Base-by-base conservation (phyloP, 2,113 vertebrate species). In the Chaetura pelagica region DNA sequence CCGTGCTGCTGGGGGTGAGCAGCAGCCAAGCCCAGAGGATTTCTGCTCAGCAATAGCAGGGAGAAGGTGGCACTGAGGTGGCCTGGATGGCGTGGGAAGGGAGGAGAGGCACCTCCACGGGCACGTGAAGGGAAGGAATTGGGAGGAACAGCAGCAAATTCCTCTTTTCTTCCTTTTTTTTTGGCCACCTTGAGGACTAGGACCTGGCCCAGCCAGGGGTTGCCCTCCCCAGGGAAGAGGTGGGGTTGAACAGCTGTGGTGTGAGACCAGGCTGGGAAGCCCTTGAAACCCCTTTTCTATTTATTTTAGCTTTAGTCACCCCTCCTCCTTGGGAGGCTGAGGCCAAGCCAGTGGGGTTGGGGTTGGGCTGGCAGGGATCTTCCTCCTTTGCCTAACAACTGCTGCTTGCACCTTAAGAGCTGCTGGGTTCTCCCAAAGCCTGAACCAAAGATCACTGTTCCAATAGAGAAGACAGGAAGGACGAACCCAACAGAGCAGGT, bases 401-500 rank as follows among this genome's bases (percentile, higher is more conserved):
- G 63, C 68, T 61, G 58, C 38, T 63, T 20, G 30, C 84, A 32
- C 1, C 51, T n/a, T 46, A 57, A 57, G 34, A 26, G 46, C 79
- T 48, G 61, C 67, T 2, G 5, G 59, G 6, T 63, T 79, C 34
- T 67, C 73, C 34, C n/a, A 40, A 29, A 54, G 48, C 29, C n/a
- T 27, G 8, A 82, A 77, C 63, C 76, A 71, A 90, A 84, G 63
- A 82, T 30, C 12, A 54, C 11, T 12, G 63, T 40, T 81, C 46
- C 0, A 1, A 16, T 3, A 17, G 40, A 38, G 30, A 34, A 38
- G 59, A 15, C 18, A 16, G 21, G 72, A 42, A 23, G 35, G 54
- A 19, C 15, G 23, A 52, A 29, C 40, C 55, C 26, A 26, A 1
- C 0, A 1, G 59, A 72, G 63, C 3, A 1, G 48, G 24, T 1